These are phyloP conservation scores for Philotrypesis tridentata DNA, from an alignment of 1,140 invertebrate species.

Conservation along the genomic window DNA sequence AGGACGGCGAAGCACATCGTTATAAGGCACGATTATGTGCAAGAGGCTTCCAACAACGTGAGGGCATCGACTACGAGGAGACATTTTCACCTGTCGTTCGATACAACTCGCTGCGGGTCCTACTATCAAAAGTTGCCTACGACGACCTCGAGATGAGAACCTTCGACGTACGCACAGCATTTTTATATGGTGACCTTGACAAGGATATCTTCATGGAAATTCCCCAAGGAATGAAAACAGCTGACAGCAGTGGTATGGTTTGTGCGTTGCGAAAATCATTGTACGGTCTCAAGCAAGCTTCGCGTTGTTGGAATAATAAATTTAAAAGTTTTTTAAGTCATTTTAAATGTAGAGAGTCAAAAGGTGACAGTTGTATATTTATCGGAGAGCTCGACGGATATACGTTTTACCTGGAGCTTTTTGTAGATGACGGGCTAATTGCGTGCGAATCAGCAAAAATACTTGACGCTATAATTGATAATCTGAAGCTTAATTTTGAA, in stretches of 20 bases:
- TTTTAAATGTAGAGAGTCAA: conserved; percentile 31
- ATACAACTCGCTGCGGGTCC: conserved; percentile 55
- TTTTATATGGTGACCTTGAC: conserved; percentile 63
- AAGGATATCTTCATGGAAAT: conserved; percentile 63
- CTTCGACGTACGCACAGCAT: conserved; percentile 67
- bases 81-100: conserved; percentile 57
- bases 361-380: conserved; percentile 44
- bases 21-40: conserved; percentile 58
- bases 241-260: not conserved
- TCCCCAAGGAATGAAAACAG: conserved; percentile 55
- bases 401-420: conserved; percentile 40
- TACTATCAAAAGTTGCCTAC: conserved; percentile 56
- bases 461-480: too few species aligned
- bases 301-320: conserved; percentile 46
- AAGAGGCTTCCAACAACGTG: conserved; percentile 54
- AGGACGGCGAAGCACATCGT: not conserved
- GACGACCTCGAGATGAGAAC: conserved; percentile 54
- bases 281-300: conserved; percentile 56
- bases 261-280: conserved; percentile 54
- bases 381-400: not conserved
- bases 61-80: conserved; percentile 58
- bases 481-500: too few species aligned
- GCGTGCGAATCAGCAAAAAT: too few species aligned
- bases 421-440: conserved; percentile 50
- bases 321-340: conserved; percentile 34